Percentiles rank a stretch among this genome's conserved stretches.
Conservation (phyloP, 2,113 vertebrate genomes). For the Chaetorhynchus papuensis region DNA sequence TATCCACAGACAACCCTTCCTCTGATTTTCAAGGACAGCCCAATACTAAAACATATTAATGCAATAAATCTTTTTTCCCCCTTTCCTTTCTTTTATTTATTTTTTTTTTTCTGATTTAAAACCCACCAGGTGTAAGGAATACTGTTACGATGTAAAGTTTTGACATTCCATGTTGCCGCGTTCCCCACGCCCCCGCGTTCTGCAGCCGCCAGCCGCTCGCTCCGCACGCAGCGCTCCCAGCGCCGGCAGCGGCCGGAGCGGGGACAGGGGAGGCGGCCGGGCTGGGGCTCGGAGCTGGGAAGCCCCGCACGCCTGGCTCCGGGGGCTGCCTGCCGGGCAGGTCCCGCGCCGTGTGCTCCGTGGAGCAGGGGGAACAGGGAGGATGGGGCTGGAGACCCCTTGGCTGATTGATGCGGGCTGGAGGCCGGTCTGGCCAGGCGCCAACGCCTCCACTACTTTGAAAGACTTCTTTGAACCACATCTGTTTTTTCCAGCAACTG, state of each 20-base stretch:
- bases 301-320: accelerated
- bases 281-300: accelerated
- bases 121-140: background rate
- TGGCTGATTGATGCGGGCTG: conserved; percentile 3
- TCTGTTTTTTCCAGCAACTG: conserved; percentile 32
- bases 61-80: background rate
- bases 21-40: background rate
- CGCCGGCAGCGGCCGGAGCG: accelerated
- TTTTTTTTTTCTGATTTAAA: background rate
- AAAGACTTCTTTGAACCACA: conserved; percentile 45
- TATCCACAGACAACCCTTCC: background rate
- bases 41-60: background rate
- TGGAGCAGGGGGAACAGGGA: background rate
- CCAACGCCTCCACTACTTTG: background rate
- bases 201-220: background rate
- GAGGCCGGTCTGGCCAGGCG: background rate
- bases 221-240: background rate
- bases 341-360: accelerated
- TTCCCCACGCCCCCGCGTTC: accelerated
- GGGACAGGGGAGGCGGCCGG: accelerated
- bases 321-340: background rate
- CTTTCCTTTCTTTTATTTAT: background rate
- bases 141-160: background rate
- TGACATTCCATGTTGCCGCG: background rate
- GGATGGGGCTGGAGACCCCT: background rate